These are phyloP conservation scores for Tyria jacobaeae DNA, from an alignment of 2,888 invertebrate genomes.

Conservation along the genomic window DNA sequence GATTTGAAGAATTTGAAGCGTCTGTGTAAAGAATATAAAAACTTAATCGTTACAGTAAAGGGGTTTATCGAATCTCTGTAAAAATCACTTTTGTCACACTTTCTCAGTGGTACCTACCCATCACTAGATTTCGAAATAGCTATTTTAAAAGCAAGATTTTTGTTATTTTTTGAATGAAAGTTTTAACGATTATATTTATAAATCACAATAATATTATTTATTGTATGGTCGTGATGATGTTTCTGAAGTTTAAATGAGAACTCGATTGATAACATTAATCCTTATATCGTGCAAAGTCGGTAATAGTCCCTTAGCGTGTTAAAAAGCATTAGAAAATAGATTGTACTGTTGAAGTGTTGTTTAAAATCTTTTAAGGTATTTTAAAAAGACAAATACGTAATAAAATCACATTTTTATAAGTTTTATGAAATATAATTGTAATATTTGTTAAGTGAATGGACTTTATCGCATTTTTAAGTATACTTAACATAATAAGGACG, in stretches of 20 bases:
- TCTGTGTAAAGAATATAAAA: slow-evolving; percentile 2
- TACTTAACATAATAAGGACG: no score
- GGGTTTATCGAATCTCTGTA: slow-evolving; percentile 1
- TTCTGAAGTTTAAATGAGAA: slow-evolving; percentile 6
- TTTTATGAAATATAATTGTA: no score
- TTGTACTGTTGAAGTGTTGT: slow-evolving; percentile 55
- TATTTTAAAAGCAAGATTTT: not conserved
- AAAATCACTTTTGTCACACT: not conserved
- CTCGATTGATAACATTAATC: not conserved
- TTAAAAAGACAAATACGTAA: not conserved
- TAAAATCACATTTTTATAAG: no score
- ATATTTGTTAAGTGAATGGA: no score
- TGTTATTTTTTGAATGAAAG: not conserved
- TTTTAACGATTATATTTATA: not conserved
- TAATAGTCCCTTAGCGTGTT: slow-evolving; percentile 57
- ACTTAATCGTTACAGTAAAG: not conserved
- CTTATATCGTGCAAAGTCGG: slow-evolving; percentile 31
- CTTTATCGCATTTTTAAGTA: no score
- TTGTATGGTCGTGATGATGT: no score
- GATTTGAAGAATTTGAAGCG: not conserved
- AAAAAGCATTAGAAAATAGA: slow-evolving; percentile 50
- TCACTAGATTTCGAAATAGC: not conserved
- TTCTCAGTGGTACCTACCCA: no score
- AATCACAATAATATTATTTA: not conserved
- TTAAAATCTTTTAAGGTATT: slow-evolving; percentile 41